phyloP scores from a whole-genome alignment of 30 jellyfish, hydroid and myxozoan species.

The Pseudorhiza aurosa region DNA sequence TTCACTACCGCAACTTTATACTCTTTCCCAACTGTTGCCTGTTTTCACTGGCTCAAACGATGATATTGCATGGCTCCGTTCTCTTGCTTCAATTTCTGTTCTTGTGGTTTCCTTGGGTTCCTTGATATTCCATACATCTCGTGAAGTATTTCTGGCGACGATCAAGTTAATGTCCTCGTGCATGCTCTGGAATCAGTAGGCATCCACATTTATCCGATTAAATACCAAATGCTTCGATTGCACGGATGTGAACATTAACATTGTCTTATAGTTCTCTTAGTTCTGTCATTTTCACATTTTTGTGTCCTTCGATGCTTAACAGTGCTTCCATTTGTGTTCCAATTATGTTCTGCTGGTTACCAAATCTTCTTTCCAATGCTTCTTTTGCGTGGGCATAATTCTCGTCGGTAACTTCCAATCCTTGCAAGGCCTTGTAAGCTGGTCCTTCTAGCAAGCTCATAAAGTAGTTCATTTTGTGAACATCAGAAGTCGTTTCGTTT shows the following conservation, averaged over 20 bases:
- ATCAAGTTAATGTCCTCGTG: constrained; percentile 49
- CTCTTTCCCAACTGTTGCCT: no score
- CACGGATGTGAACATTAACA: constrained; percentile 46
- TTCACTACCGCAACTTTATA: no score
- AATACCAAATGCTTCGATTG: constrained; percentile 60
- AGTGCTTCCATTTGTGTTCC: constrained; percentile 68
- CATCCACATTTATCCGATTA: constrained; percentile 51
- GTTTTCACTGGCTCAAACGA: not conserved
- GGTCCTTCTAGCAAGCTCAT: constrained; percentile 61
- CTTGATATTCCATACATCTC: constrained; percentile 57
- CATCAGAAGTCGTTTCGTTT: constrained; percentile 35
- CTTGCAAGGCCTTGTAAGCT: constrained; percentile 43
- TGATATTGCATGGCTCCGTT: constrained; percentile 9
- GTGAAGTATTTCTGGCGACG: constrained; percentile 42
- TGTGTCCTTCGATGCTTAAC: constrained; percentile 6
- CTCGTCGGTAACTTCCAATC: constrained; percentile 57
- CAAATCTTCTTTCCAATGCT: constrained; percentile 43
- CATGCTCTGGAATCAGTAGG: constrained; percentile 41
- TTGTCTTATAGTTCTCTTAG: constrained; percentile 34
- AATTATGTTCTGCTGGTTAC: constrained; percentile 34
- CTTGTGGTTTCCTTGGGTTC: constrained; percentile 16
- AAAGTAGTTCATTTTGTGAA: constrained; percentile 64
- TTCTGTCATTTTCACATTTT: not conserved
- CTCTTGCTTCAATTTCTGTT: constrained; percentile 68
- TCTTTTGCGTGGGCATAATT: constrained; percentile 47